Evolutionary conservation across 2,113 vertebrate species (phyloP), one percentile per base, ranked within the genome.

Genomic region (Dinomys branickii): DNA sequence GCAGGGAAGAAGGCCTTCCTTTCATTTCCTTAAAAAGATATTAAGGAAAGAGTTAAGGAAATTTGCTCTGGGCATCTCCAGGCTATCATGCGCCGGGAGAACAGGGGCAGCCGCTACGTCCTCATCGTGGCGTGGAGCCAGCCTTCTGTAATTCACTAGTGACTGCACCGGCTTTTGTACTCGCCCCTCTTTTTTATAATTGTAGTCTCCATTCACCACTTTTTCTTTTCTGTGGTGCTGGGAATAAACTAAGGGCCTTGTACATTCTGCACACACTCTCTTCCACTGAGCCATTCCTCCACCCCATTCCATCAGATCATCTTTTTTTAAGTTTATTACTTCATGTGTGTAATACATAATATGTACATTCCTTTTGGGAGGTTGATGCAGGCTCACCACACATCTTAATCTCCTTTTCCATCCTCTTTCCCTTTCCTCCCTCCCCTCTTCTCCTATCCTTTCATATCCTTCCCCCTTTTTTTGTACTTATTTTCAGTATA

Each of bases 1-100:
- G 50, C 12, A 84, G 75, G 26, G 73, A 90, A 33, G 96, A 77
- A 26, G 78, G 7, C 17, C 20, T 0, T 1, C 0, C 12, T 94
- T 95, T 94, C 96, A 16, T 86, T 44, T 69, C 35, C 54, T 96
- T 92, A 92, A 73, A 83, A 94, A 69, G 41, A 96, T 89, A 50
- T 96, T 12, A 81, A 94, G 98, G 97, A 89, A 54, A 69, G 78
- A 97, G 12, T 81, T 61, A 0, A 88, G 50, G 22, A 44, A 54
- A 93, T 65, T 63, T 77, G 0, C 75, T 94, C n/a, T 81, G 97
- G 96, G 35, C 85, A 19, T 69, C 61, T 97, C 85, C 47, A 85
- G 17, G 9, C 0, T 50, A 7, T 50, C 85, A 65, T 73, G 44
- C 52, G 93, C 52, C 90, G 85, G 41, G 35, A 63, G 94, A 14